phyloP scores from a whole-genome alignment of 2,797 vertebrate species.

The Antrozous pallidus region DNA sequence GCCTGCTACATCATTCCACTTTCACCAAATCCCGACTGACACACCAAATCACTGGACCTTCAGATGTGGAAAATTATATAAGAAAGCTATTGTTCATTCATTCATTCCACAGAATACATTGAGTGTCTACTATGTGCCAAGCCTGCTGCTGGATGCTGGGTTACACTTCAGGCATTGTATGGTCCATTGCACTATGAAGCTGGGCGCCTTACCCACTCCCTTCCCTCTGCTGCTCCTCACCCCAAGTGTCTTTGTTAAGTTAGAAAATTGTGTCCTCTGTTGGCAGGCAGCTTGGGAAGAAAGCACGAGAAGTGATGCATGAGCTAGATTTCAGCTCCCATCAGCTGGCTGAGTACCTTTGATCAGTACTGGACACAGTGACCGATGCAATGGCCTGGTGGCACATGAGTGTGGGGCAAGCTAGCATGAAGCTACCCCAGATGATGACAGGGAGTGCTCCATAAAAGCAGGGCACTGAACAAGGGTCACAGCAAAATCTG shows the following conservation, averaged over 20 bases:
- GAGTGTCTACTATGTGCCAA: background rate
- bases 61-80: background rate
- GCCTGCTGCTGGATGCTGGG: background rate
- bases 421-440: background rate
- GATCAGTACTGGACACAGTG: background rate
- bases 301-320: background rate
- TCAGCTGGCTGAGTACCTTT: background rate
- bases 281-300: background rate
- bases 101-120: background rate
- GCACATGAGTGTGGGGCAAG: background rate
- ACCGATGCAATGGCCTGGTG: background rate
- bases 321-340: background rate
- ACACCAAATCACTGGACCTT: background rate
- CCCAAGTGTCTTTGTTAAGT: background rate
- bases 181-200: background rate
- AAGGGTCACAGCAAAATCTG: background rate
- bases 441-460: background rate
- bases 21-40: background rate
- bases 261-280: background rate
- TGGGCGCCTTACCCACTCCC: background rate
- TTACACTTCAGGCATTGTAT: background rate
- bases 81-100: background rate
- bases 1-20: background rate
- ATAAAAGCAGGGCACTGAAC: background rate
- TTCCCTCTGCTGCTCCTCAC: background rate